These are phyloP conservation scores for Schlechtendalia chinensis DNA, from an alignment of 1,140 invertebrate species.

Conservation along the genomic window DNA sequence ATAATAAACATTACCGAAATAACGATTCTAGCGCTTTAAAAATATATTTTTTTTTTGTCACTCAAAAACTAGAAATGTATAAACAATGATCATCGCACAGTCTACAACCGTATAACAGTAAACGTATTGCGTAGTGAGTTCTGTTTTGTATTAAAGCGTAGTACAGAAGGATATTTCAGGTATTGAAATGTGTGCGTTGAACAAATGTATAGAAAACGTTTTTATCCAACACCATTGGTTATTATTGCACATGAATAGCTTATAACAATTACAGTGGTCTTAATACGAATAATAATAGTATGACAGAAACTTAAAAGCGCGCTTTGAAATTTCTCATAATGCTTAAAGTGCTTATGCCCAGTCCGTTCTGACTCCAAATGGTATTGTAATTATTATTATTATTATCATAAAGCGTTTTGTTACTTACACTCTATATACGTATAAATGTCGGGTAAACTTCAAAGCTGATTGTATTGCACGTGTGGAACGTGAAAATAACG, in stretches of 20 bases:
- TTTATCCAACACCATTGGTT: background rate
- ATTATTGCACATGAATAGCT: background rate
- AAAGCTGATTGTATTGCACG: background rate
- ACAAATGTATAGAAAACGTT: background rate
- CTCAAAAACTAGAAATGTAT: no score
- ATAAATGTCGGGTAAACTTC: constrained; percentile 7
- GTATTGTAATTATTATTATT: constrained; percentile 20
- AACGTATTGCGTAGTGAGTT: background rate
- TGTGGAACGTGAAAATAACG: background rate
- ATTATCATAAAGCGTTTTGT: background rate
- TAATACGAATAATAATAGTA: constrained; percentile 3
- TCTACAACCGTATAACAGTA: no score
- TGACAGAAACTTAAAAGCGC: constrained; percentile 5
- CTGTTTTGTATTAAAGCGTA: background rate
- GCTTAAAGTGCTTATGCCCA: background rate
- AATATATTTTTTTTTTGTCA: no score
- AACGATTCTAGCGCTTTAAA: no score
- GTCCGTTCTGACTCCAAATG: background rate
- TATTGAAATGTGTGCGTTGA: background rate
- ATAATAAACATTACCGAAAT: no score
- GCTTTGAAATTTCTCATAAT: background rate
- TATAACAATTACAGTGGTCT: constrained; percentile 17
- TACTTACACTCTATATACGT: background rate
- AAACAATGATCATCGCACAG: background rate
- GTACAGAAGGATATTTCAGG: background rate